A percentile compares a stretch with the other conserved stretches of the same genome.
Evolutionary conservation across 2,888 invertebrate genomes (phyloP).

Genomic region (Matsumyia berberina): DNA sequence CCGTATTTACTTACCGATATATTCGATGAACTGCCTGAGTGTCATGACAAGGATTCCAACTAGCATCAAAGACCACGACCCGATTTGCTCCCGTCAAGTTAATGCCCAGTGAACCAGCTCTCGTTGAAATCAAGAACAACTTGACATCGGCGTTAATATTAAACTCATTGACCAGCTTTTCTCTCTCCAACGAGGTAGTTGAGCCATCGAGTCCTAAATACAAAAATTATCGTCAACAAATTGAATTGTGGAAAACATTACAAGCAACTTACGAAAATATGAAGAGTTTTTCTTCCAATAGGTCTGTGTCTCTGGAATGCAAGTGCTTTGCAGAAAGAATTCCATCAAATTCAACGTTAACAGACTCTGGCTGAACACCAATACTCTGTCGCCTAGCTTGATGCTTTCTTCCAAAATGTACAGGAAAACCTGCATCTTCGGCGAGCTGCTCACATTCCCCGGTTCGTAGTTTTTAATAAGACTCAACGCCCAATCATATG

Average conservation of each 20-base stretch:
- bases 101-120: conserved; percentile 98
- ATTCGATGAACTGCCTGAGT: conserved; percentile 98
- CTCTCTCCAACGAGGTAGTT: conserved; percentile 96
- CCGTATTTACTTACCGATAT: conserved; percentile 85
- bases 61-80: conserved; percentile 98
- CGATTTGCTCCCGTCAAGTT: conserved; percentile 99
- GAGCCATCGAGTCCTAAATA: conserved; percentile 95
- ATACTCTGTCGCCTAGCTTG: conserved; percentile 93
- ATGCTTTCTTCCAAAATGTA: conserved; percentile 95
- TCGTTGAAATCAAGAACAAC: conserved; percentile 97
- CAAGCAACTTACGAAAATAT: conserved; percentile 92
- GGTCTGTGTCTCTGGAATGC: conserved; percentile 88
- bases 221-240: neutral
- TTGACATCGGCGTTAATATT: conserved; percentile 94
- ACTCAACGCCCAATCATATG: conserved; percentile 95
- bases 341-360: conserved; percentile 98
- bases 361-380: conserved; percentile 98
- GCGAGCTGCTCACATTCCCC: conserved; percentile 95
- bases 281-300: conserved; percentile 94
- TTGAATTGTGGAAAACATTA: neutral
- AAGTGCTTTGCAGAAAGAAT: conserved; percentile 92
- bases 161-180: conserved; percentile 98
- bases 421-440: conserved; percentile 97
- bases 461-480: conserved; percentile 93
- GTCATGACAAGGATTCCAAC: conserved; percentile 99